These are phyloP conservation scores for Caenorhabditis sp. DNA, from an alignment of 2,888 invertebrate species.

Conservation along the genomic window DNA sequence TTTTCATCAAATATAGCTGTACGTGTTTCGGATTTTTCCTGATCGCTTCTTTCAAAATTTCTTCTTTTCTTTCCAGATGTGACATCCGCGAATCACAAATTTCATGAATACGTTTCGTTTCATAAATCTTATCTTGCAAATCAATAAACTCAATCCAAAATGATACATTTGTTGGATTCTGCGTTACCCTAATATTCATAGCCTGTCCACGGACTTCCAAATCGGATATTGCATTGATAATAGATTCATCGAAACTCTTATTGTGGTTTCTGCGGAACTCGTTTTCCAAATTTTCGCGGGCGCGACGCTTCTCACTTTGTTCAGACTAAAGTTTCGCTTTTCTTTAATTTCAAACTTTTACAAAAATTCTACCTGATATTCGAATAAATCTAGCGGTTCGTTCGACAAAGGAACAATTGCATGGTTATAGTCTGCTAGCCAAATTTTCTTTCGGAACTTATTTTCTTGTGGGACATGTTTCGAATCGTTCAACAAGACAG, in stretches of 20 bases:
- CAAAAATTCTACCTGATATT: not conserved
- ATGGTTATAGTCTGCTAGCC: not conserved
- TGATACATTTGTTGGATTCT: not conserved
- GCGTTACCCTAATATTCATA: not conserved
- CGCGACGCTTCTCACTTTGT: not conserved
- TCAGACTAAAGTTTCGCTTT: not conserved
- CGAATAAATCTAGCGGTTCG: not conserved
- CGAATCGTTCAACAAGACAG: not conserved
- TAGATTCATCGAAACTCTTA: not conserved
- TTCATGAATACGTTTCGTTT: not conserved
- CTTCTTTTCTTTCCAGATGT: conserved; percentile 7
- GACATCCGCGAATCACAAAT: not conserved
- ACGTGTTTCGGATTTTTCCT: not conserved
- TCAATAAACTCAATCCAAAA: conserved; percentile 8
- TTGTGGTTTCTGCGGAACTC: not conserved
- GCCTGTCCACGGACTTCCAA: not conserved
- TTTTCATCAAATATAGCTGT: conserved; percentile 5
- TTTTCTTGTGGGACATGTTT: conserved; percentile 6
- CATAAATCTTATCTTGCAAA: conserved; percentile 8
- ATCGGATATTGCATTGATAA: conserved; percentile 1
- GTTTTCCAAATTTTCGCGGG: not conserved
- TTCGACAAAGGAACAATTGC: not conserved
- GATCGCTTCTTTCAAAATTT: conserved; percentile 9
- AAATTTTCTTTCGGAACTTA: not conserved
- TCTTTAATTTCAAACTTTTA: no score